phyloP scores from a whole-genome alignment of 2,797 vertebrate species.

The Dendrocincla tyrannina region DNA sequence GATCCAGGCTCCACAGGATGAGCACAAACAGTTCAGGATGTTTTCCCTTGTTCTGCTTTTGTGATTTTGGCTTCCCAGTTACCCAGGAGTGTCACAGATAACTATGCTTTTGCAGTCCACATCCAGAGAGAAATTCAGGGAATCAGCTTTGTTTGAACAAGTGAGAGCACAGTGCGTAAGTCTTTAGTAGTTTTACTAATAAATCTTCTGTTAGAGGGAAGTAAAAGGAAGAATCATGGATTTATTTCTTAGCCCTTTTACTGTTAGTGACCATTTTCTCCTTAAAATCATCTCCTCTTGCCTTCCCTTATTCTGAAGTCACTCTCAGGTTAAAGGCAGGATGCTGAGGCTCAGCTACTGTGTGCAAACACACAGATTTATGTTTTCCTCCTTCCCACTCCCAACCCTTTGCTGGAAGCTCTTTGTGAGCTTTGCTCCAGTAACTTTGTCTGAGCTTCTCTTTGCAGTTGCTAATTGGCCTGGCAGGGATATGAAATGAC shows the following conservation, averaged over 20 bases:
- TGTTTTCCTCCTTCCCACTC: background rate
- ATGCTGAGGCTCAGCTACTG: background rate
- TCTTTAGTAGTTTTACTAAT: background rate
- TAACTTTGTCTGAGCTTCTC: background rate
- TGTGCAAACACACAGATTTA: background rate
- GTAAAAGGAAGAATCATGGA: background rate
- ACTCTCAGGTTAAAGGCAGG: background rate
- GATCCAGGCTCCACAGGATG: background rate
- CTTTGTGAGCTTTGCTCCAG: background rate
- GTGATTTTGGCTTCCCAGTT: background rate
- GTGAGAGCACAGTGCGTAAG: background rate
- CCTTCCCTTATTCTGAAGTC: background rate
- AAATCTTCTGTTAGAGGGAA: background rate
- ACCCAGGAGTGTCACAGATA: background rate
- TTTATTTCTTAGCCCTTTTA: background rate
- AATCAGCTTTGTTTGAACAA: background rate
- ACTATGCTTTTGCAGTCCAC: conserved; percentile 3
- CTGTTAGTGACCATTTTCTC: background rate
- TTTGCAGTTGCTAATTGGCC: conserved; percentile 46
- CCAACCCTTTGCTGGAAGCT: background rate
- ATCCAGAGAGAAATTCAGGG: background rate
- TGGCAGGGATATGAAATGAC: background rate
- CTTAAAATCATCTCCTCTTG: background rate
- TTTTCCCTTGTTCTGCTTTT: background rate
- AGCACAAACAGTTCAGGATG: background rate